phyloP scores from a whole-genome alignment of 2,888 invertebrate species.

The Coelopa pilipes region DNA sequence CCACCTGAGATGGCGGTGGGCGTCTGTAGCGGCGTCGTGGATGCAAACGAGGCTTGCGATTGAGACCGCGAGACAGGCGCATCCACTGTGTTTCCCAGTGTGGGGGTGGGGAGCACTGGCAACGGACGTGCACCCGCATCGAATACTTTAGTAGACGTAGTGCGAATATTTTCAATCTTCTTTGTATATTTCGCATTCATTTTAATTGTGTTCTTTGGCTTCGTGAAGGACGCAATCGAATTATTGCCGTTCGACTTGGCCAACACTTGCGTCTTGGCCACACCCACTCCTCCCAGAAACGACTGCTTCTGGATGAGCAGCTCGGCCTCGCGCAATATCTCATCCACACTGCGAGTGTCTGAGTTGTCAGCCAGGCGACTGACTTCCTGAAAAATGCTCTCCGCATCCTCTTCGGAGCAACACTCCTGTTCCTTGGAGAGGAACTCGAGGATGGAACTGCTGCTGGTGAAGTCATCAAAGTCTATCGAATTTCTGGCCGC shows the following conservation, averaged over 20 bases:
- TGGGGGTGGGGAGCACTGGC: not conserved
- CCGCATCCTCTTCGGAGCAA: conserved; percentile 67
- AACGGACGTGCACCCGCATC: not conserved
- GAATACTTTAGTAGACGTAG: conserved; percentile 37
- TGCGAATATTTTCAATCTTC: conserved; percentile 50
- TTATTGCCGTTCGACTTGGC: conserved; percentile 21
- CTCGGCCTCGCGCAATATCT: conserved; percentile 72
- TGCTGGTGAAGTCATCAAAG: conserved; percentile 61
- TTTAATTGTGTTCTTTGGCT: conserved; percentile 46
- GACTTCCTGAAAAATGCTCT: conserved; percentile 77
- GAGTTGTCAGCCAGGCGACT: conserved; percentile 70
- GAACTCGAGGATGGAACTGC: conserved; percentile 65
- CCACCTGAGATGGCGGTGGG: conserved; percentile 35
- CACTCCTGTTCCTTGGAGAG: conserved; percentile 65
- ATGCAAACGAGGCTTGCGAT: not conserved
- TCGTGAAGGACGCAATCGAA: not conserved
- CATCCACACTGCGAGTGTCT: conserved; percentile 70
- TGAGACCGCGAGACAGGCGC: not conserved
- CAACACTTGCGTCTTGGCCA: conserved; percentile 29
- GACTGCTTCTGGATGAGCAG: conserved; percentile 65
- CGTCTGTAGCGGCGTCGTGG: conserved; percentile 39
- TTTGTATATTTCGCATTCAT: conserved; percentile 55
- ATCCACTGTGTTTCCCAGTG: not conserved
- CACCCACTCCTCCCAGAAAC: conserved; percentile 42
- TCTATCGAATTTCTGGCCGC: conserved; percentile 41